Evolutionary conservation across 2,797 vertebrate genomes (phyloP).

Genomic region (Manis javanica): DNA sequence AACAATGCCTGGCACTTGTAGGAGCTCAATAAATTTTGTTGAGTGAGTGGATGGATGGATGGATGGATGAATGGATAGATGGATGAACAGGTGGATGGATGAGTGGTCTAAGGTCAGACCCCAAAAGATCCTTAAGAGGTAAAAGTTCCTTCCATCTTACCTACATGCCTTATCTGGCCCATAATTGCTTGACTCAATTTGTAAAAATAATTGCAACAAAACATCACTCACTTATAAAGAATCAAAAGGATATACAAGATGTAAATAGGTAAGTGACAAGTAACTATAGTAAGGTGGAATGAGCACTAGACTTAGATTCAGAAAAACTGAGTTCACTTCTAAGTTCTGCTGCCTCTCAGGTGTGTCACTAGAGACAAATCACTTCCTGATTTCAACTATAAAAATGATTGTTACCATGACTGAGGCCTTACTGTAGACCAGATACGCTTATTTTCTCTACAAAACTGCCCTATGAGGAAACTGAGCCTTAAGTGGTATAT

Average conservation of each 20-base stretch:
- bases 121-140: neutral
- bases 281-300: neutral
- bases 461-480: neutral
- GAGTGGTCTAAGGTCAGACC: neutral
- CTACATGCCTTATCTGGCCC: neutral
- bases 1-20: neutral
- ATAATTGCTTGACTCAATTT: neutral
- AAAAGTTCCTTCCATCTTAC: neutral
- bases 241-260: neutral
- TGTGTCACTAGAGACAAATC: neutral
- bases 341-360: neutral
- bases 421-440: neutral
- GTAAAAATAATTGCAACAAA: slow-evolving; percentile 25
- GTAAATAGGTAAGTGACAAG: neutral
- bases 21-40: neutral
- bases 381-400: neutral
- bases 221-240: neutral
- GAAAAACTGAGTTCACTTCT: neutral
- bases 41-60: neutral
- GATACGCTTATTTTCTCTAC: neutral
- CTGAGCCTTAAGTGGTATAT: neutral
- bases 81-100: neutral
- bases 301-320: neutral
- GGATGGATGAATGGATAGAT: neutral
- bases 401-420: too few species aligned